phyloP scores from a whole-genome alignment of 2,888 invertebrate species.

The Pristionchus exspectatus region DNA sequence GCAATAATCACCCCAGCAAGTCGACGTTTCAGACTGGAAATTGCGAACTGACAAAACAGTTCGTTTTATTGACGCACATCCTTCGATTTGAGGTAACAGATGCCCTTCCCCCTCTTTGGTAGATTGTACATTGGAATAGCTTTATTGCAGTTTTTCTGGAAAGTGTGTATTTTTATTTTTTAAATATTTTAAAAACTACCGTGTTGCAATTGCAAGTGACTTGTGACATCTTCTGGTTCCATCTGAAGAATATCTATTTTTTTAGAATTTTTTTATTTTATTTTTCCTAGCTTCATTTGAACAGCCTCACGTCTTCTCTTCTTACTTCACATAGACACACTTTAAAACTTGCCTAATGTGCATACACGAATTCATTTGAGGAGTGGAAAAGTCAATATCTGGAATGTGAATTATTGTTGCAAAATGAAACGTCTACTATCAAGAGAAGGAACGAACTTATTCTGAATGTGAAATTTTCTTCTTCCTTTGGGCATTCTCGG shows the following conservation, averaged over 20 bases:
- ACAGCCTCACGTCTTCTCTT: background rate
- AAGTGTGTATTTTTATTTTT: background rate
- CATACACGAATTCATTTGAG: background rate
- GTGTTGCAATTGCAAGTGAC: conserved; percentile 1
- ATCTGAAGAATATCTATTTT: background rate
- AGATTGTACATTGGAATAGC: background rate
- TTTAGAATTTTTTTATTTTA: background rate
- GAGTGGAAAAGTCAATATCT: background rate
- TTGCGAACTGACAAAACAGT: background rate
- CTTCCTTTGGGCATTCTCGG: background rate
- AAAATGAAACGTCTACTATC: background rate
- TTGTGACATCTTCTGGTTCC: background rate
- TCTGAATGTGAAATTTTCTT: background rate
- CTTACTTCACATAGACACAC: too few relatives aligned
- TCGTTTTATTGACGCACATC: background rate
- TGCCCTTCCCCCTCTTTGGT: background rate
- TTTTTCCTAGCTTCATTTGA: background rate
- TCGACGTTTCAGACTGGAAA: background rate
- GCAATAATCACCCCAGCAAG: conserved; percentile 48
- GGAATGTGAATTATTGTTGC: background rate
- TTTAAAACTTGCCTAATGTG: background rate
- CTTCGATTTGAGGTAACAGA: conserved; percentile 9
- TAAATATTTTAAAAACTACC: background rate
- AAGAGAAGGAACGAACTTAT: background rate
- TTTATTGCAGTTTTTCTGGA: background rate